These are phyloP conservation scores for Rallus limicola DNA, from an alignment of 2,113 vertebrate genomes.

Conservation along the genomic window DNA sequence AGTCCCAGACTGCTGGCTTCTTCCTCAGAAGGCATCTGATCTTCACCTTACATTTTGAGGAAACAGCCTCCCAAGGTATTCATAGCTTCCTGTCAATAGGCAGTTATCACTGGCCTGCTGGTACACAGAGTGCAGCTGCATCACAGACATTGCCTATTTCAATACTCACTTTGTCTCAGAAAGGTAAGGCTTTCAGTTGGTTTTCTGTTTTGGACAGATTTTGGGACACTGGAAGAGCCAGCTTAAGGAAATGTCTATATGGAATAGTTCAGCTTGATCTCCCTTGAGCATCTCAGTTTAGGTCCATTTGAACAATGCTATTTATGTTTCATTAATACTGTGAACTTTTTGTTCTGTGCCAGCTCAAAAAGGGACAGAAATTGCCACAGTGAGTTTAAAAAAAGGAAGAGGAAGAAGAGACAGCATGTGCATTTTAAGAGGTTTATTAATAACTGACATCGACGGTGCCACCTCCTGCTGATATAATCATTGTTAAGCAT, in stretches of 20 bases:
- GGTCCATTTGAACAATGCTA: background rate
- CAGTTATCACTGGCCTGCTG: too few relatives aligned
- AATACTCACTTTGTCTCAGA: background rate
- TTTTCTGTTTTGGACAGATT: background rate
- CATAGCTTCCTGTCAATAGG: background rate
- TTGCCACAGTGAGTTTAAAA: background rate
- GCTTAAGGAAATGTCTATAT: background rate
- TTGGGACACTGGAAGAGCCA: background rate
- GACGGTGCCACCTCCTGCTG: background rate
- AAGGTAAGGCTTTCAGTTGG: background rate
- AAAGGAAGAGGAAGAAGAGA: background rate
- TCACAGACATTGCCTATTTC: background rate
- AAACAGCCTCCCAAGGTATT: background rate
- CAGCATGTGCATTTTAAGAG: background rate
- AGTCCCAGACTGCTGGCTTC: background rate
- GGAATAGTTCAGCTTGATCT: background rate
- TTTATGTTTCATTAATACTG: background rate
- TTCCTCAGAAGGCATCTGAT: background rate
- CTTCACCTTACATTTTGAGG: background rate
- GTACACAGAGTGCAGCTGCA: background rate
- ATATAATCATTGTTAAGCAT: background rate
- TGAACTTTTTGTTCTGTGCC: background rate
- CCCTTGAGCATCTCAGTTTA: background rate
- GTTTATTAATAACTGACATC: conserved; percentile 3
- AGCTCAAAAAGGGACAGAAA: background rate